These are phyloP conservation scores for Emys orbicularis DNA, from an alignment of 2,797 vertebrate genomes.

Conservation along the genomic window DNA sequence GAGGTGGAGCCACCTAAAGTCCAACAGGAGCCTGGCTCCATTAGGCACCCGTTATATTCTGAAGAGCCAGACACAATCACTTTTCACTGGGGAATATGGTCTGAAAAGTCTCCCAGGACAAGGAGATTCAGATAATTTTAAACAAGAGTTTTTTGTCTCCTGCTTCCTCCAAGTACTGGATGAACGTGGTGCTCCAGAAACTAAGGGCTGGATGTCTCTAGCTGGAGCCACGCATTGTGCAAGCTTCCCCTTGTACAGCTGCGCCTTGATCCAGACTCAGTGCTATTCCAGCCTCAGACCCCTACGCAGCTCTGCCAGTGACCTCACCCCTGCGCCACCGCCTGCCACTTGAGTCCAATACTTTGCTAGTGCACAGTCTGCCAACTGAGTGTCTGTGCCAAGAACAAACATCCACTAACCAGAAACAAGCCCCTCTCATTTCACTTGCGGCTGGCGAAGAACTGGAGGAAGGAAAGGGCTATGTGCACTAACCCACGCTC, in stretches of 20 bases:
- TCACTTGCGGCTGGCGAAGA: neutral
- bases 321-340: neutral
- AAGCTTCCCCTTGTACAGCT: neutral
- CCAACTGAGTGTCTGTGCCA: neutral
- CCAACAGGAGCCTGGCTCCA: neutral
- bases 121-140: neutral
- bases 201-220: neutral
- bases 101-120: neutral
- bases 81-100: neutral
- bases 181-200: neutral
- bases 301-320: neutral
- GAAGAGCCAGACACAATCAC: neutral
- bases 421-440: neutral
- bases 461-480: neutral
- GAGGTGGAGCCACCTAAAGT: neutral
- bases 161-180: neutral
- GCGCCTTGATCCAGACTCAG: neutral
- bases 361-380: neutral
- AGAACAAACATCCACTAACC: neutral
- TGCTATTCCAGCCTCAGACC: neutral
- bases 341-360: neutral
- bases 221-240: neutral
- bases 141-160: neutral
- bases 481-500: neutral
- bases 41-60: fast-evolving